Evolutionary conservation across 2,797 vertebrate species (phyloP).

Genomic region (Coendou prehensilis): DNA sequence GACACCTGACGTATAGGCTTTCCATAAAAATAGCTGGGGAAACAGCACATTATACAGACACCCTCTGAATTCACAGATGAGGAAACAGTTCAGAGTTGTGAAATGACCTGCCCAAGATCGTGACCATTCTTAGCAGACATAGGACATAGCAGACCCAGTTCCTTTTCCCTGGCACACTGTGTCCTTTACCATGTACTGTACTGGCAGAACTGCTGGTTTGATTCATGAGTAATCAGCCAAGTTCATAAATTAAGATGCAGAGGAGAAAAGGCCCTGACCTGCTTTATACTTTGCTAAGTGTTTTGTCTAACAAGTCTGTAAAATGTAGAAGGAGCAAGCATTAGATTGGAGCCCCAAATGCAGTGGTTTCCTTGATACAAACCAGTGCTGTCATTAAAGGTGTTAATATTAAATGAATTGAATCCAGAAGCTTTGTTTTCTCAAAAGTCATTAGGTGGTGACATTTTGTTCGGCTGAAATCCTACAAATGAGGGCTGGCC

Average conservation of each 20-base stretch:
- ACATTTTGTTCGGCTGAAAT: constrained; percentile 24
- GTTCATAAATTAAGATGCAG: constrained; percentile 46
- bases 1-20: not conserved
- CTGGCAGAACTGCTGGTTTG: not conserved
- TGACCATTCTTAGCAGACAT: constrained; percentile 28
- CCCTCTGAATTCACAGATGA: not conserved
- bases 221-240: not conserved
- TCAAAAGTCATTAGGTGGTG: constrained; percentile 31
- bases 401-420: not conserved
- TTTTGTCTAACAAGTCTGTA: constrained; percentile 31
- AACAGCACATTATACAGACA: not conserved
- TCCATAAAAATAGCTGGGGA: constrained; percentile 46
- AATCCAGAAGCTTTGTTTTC: constrained; percentile 61
- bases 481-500: constrained; percentile 31
- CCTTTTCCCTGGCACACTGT: not conserved
- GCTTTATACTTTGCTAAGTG: not conserved
- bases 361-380: constrained; percentile 16
- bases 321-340: not conserved
- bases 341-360: constrained; percentile 7
- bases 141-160: not conserved
- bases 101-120: not conserved
- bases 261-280: not conserved
- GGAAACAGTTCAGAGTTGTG: constrained; percentile 21
- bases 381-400: not conserved
- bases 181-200: not conserved